Conservation (phyloP, 92 coral and sea anemone genomes). For the Anthopleura xanthogrammica region DNA sequence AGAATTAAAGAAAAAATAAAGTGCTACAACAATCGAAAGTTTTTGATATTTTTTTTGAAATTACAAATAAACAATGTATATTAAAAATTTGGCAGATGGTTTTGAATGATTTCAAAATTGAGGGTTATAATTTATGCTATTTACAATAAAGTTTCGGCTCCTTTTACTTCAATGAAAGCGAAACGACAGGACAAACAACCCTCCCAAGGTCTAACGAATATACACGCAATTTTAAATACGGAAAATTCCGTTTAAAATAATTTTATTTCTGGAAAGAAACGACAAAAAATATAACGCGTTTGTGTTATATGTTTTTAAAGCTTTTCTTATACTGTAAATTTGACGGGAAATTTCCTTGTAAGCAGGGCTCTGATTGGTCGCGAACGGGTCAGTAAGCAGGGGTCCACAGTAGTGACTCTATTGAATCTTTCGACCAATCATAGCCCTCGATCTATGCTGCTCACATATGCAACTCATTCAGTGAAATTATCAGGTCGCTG, state of each 20-base stretch:
- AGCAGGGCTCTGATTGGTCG: constrained; percentile 45
- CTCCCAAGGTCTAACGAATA: neutral
- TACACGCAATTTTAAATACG: neutral
- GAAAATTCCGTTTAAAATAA: neutral
- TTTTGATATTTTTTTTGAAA: too few relatives aligned
- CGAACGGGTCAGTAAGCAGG: constrained; percentile 32
- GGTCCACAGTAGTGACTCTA: constrained; percentile 25
- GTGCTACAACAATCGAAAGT: too few relatives aligned
- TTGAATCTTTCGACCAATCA: constrained; percentile 32
- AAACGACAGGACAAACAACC: neutral
- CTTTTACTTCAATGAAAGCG: neutral
- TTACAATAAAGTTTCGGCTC: neutral
- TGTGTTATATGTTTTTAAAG: neutral
- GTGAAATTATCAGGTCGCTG: constrained; percentile 23
- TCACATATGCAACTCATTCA: constrained; percentile 53
- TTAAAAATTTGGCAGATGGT: neutral
- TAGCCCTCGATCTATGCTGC: constrained; percentile 16
- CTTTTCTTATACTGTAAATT: neutral
- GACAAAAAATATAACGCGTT: neutral
- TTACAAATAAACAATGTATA: neutral
- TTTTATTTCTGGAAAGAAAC: neutral
- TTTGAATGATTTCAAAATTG: neutral
- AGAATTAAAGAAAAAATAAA: neutral
- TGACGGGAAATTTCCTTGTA: constrained; percentile 17
- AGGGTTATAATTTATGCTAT: neutral